Base-by-base conservation (phyloP, 1,140 invertebrate genomes). In the Galleria mellonella region DNA sequence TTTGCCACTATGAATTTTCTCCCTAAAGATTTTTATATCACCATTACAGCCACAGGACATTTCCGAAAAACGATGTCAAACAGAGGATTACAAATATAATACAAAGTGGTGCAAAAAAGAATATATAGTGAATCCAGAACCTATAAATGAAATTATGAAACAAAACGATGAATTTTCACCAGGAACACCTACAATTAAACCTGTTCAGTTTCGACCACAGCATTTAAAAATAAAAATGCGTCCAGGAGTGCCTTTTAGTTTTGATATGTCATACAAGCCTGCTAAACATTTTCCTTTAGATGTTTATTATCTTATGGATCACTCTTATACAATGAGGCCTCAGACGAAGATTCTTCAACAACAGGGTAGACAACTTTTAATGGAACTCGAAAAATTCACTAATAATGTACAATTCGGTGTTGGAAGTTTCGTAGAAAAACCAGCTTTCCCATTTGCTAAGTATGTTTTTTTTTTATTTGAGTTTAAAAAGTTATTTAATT, bases 341-440 rank as follows among this genome's bases (percentile, higher is more conserved):
- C 90, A 95, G 55, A 93, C 91, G 65, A 82, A 91, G 4, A 91
- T 91, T 53, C 66, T 97, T 1, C 90, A 90, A 0, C 70, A 87
- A 29, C 82, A 96, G 14, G 94, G 93, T 1, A 71, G 88, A 38
- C 57, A 88, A 9, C 84, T 96, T 33, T 91, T 88, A 7, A 66
- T 85, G 8, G 79, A 86, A 8, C 93, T 97, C 90, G 86, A 82
- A 42, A 90, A 89, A 14, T 90, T 96, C 14, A 97, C 95, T 0
- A 91, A 91, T 12, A 94, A 97, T 70, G 96, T 97, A 62, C 87
- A 88, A 6, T 81, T 97, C 8, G 96, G 96, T 23, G 94, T 97
- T 72, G 96, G 96, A 10, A 96, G 92, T 55, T 97, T 97, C 85
- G 91, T 97, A 1, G 96, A 97, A 62, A 97, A 97, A 84, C 92